A percentile compares a stretch with the other conserved stretches of the same genome.
These are phyloP conservation scores for Eremophila alpestris DNA, from an alignment of 2,797 vertebrate species.

Conservation along the genomic window DNA sequence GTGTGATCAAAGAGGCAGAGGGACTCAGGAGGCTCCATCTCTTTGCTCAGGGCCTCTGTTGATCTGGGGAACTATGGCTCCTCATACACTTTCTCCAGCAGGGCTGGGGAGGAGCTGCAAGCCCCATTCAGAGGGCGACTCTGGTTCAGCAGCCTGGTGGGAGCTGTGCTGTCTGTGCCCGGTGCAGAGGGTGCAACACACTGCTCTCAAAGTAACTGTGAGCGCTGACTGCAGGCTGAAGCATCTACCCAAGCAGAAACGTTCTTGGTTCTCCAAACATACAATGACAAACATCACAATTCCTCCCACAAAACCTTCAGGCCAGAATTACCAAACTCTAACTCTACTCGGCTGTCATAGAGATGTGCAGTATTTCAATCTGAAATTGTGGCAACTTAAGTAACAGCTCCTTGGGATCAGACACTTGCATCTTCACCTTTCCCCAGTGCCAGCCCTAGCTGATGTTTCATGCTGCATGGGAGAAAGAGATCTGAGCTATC, in stretches of 20 bases:
- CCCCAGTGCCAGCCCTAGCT: neutral
- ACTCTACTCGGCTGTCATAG: neutral
- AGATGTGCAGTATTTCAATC: neutral
- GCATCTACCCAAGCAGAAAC: neutral
- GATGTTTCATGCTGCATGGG: neutral
- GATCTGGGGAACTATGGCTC: neutral
- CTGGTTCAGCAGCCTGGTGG: neutral
- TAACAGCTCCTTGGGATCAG: neutral
- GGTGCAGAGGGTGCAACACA: neutral
- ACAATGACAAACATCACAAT: neutral
- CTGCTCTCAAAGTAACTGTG: neutral
- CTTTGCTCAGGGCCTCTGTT: neutral
- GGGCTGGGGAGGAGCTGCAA: neutral
- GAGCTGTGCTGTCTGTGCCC: neutral
- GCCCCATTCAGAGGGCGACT: neutral
- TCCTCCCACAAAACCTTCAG: neutral
- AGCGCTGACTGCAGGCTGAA: neutral
- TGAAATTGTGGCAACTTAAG: neutral
- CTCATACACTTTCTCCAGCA: neutral
- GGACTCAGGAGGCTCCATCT: neutral
- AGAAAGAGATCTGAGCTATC: slow-evolving; percentile 37
- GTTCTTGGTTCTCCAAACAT: neutral
- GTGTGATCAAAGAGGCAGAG: neutral
- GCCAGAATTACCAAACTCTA: neutral
- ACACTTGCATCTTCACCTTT: neutral